Evolutionary conservation across 2,888 invertebrate species (phyloP).

Genomic region (Phorcus lineatus): DNA sequence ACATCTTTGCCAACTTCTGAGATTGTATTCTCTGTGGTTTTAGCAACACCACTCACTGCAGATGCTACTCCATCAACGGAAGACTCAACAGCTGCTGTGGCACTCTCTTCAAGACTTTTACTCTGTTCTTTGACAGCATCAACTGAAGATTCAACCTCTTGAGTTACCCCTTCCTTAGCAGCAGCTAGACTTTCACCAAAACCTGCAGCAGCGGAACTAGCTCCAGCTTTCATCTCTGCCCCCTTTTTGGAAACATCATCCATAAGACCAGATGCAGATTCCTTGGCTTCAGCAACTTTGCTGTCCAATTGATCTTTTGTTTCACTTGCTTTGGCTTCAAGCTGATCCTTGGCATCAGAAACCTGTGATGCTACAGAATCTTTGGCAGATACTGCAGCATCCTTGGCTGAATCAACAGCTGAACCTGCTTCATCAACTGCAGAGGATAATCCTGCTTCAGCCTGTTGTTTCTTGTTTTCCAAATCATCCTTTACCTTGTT

Average conservation of each 20-base stretch:
- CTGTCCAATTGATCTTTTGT: not conserved
- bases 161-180: not conserved
- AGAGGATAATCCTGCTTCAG: not conserved
- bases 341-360: not conserved
- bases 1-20: not conserved
- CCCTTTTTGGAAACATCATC: not conserved
- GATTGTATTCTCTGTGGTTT: not conserved
- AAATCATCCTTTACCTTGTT: conserved; percentile 3
- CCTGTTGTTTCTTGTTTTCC: not conserved
- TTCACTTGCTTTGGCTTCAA: not conserved
- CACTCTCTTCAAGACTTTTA: not conserved
- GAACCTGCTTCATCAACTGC: conserved; percentile 5
- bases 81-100: conserved; percentile 1
- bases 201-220: not conserved
- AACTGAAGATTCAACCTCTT: not conserved
- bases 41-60: not conserved
- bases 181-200: not conserved
- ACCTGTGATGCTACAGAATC: not conserved
- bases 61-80: not conserved
- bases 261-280: conserved; percentile 6
- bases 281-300: not conserved
- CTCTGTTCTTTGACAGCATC: not conserved
- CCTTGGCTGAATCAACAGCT: not conserved
- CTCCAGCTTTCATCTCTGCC: not conserved
- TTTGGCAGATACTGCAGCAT: conserved; percentile 17